Evolutionary conservation across 2,797 vertebrate species (phyloP).

Genomic region (Allobates femoralis): DNA sequence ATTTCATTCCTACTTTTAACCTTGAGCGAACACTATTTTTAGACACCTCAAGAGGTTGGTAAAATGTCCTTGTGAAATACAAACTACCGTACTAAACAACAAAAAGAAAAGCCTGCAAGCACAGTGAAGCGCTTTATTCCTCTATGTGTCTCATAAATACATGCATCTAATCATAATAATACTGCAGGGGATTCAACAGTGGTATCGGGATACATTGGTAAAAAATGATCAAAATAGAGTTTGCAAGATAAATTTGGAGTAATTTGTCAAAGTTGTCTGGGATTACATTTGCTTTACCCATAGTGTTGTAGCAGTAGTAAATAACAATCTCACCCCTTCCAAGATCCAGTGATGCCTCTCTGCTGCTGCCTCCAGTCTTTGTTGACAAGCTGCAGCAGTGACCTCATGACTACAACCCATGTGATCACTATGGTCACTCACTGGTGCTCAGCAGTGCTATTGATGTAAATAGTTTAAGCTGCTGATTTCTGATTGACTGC

Average conservation of each 20-base stretch:
- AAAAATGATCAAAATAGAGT: not conserved
- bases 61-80: not conserved
- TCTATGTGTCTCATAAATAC: not conserved
- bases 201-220: not conserved
- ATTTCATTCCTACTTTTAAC: not conserved
- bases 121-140: not conserved
- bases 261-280: not conserved
- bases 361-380: too few relatives aligned
- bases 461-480: too few relatives aligned
- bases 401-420: too few relatives aligned
- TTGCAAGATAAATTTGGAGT: not conserved
- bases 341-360: too few relatives aligned
- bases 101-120: not conserved
- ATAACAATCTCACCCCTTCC: too few relatives aligned
- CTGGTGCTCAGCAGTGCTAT: too few relatives aligned
- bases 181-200: not conserved
- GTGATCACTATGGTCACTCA: too few relatives aligned
- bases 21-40: not conserved
- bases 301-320: too few relatives aligned
- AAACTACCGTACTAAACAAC: not conserved
- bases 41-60: not conserved
- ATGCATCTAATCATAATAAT: not conserved
- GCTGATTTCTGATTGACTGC: too few relatives aligned
- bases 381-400: too few relatives aligned
- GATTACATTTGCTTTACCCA: too few relatives aligned